Evolutionary conservation across 2,113 vertebrate genomes (phyloP).

Genomic region (Anguilla japonica): DNA sequence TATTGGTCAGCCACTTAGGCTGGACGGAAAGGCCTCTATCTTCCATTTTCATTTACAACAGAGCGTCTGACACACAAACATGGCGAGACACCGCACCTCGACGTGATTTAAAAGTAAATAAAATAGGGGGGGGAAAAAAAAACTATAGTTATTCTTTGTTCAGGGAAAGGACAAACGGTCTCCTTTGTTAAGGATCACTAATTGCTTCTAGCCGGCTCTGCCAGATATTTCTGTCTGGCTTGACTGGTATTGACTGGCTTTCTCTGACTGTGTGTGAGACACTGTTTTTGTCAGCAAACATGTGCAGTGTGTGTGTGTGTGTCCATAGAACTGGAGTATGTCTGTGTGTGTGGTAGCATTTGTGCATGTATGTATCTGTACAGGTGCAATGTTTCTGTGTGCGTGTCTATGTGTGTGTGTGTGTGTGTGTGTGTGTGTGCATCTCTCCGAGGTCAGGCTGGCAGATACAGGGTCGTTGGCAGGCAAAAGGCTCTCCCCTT

Average conservation of each 20-base stretch:
- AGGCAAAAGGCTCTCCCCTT: background rate
- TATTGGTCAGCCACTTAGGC: background rate
- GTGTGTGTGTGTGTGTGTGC: background rate
- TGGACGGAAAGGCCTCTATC: background rate
- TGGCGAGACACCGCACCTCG: background rate
- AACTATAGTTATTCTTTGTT: background rate
- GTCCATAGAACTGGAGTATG: too few relatives aligned
- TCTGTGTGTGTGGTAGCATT: too few relatives aligned
- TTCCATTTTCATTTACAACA: background rate
- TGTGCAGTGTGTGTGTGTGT: too few relatives aligned
- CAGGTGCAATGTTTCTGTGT: background rate
- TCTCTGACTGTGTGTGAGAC: background rate
- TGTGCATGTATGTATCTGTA: background rate
- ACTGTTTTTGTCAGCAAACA: background rate
- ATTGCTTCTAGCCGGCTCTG: conserved; percentile 4
- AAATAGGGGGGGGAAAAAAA: background rate
- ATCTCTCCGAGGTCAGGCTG: background rate
- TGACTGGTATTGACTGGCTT: conserved; percentile 2
- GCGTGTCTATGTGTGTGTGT: background rate
- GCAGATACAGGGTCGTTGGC: background rate
- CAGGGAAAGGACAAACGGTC: background rate
- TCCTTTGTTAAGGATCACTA: conserved; percentile 19
- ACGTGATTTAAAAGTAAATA: background rate
- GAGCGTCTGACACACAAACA: conserved; percentile 6
- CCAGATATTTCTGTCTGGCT: conserved; percentile 10